Evolutionary conservation across 2,113 vertebrate genomes (phyloP).

Genomic region (Ctenomys sociabilis): DNA sequence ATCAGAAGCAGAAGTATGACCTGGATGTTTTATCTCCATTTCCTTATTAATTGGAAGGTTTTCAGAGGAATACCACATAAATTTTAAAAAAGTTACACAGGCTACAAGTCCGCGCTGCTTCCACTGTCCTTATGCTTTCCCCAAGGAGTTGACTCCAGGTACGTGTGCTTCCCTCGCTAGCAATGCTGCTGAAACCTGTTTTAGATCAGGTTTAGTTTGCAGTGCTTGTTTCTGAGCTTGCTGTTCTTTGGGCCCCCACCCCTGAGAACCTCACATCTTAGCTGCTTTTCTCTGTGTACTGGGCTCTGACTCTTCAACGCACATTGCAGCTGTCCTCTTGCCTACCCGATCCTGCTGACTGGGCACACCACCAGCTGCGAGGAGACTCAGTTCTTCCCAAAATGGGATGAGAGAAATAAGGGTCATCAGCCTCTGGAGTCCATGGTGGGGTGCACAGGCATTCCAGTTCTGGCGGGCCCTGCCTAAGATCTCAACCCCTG

Average conservation of each 20-base stretch:
- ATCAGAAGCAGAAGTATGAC: constrained; percentile 30
- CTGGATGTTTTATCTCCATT: not conserved
- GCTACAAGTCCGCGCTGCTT: not conserved
- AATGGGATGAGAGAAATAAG: constrained; percentile 15
- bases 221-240: not conserved
- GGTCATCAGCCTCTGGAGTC: not conserved
- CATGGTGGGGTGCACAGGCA: not conserved
- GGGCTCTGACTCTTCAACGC: not conserved
- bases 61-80: not conserved
- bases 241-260: not conserved
- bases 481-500: constrained; percentile 15
- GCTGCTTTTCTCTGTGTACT: not conserved
- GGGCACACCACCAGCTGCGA: not conserved
- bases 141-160: not conserved
- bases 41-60: not conserved
- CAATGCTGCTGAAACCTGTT: not conserved
- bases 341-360: not conserved
- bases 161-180: not conserved
- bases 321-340: not conserved
- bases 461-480: not conserved
- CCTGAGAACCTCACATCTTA: not conserved
- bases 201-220: constrained; percentile 26
- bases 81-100: not conserved
- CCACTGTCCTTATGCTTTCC: not conserved
- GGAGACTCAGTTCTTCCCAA: constrained; percentile 29